Evolutionary conservation across 2,888 invertebrate species (phyloP).

Genomic region (Aphidius colemani): DNA sequence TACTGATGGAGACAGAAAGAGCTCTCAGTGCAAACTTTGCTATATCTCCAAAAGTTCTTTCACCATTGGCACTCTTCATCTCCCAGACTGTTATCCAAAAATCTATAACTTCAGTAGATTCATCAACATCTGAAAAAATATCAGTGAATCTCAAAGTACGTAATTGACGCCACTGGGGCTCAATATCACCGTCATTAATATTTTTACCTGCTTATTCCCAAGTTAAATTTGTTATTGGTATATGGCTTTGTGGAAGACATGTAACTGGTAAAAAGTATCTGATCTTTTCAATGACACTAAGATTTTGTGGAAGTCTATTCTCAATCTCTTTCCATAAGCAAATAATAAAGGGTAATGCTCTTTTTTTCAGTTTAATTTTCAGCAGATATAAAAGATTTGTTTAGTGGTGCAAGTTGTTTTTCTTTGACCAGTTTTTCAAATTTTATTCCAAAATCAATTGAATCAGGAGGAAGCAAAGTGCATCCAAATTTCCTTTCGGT

Average conservation of each 20-base stretch:
- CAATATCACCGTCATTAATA: slow-evolving; percentile 14
- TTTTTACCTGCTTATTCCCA: slow-evolving; percentile 20
- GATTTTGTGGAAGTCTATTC: slow-evolving; percentile 22
- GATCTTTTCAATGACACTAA: slow-evolving; percentile 9
- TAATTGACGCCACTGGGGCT: slow-evolving; percentile 18
- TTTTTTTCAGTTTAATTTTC: not conserved
- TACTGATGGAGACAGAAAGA: slow-evolving; percentile 36
- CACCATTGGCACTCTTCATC: slow-evolving; percentile 23
- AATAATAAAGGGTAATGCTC: slow-evolving; percentile 9
- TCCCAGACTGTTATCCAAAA: slow-evolving; percentile 25
- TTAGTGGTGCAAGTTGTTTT: not conserved
- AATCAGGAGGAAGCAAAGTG: not conserved
- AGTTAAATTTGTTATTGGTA: slow-evolving; percentile 15
- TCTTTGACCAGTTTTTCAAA: not conserved
- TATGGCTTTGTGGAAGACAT: slow-evolving; percentile 18
- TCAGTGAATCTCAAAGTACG: slow-evolving; percentile 26
- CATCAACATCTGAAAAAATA: slow-evolving; percentile 17
- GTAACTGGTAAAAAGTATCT: slow-evolving; percentile 15
- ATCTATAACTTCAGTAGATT: slow-evolving; percentile 14
- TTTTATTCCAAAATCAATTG: not conserved
- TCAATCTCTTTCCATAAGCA: slow-evolving; percentile 29
- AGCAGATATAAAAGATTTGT: not conserved
- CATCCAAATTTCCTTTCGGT: not conserved
- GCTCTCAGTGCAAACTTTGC: slow-evolving; percentile 31
- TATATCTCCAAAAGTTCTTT: slow-evolving; percentile 31